Evolutionary conservation across 1,140 invertebrate genomes (phyloP), one percentile per base, ranked within the genome.

Genomic region (Cyrtorhinus lividipennis): DNA sequence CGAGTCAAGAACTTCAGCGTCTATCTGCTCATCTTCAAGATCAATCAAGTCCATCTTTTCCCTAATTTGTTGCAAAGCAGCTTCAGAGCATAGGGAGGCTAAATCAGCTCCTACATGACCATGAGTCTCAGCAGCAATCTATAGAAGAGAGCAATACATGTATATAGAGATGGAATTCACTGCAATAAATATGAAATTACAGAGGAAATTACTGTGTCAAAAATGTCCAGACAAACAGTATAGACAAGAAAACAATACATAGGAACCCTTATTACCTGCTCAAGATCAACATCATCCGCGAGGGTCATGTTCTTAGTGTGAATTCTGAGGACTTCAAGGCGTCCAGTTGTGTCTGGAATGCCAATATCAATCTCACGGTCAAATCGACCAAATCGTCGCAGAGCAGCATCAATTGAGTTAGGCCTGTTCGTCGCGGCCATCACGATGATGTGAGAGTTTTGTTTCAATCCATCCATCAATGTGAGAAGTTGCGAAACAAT

Each of bases 1-100:
- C 1, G 93, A 96, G 71, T 92, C 91, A 23, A 99, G 78, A 20
- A 99, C 95, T 77, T 98, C 95, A 15, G 95, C 96, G 77, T 99
- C 97, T 72, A 99, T 98, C 71, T 94, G 91, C 70, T 99, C 97
- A 71, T 99, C 97, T 74, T 99, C 97, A 65, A 99, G 78, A 79
- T 99, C 97, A 72, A 99, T 99, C 0, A 99, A 80, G 76, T 99
- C 96, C 97, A 99, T 99, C 78, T 99, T 99, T 76, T 99, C 96
- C 69, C 97, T 80, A 73, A 99, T 99, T 76, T 99, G 97, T 78
- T 99, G 97, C n/a, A 99, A 78, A 63, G 97, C 97, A 63, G 97
- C 95, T 77, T 99, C 97, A 0, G 95, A 98, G 76, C 97, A 99
- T n/a, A 99, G 79, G 0, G 96, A 96, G 38, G 97, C 97, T 69